Base-by-base conservation (phyloP, 2,113 vertebrate genomes). In the Nibea albiflora region DNA sequence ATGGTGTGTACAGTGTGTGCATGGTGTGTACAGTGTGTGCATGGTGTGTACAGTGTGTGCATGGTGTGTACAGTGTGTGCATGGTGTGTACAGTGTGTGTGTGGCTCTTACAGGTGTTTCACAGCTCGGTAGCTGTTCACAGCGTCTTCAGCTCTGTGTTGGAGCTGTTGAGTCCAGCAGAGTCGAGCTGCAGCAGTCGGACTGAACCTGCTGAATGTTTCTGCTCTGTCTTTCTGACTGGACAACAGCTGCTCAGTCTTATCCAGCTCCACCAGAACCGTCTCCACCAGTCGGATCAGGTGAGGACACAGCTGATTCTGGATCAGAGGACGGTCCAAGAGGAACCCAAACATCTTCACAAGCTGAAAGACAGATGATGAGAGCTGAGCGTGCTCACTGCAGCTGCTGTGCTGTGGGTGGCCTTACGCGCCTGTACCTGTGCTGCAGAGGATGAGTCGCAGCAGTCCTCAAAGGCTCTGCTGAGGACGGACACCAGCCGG, bases 271-370 rank as follows among this genome's bases (percentile, higher is more conserved):
- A 52, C 8, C 1, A 85, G 83, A 0, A 96, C 94, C 92, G 95
- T 73, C 2, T 76, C 74, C 85, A 69, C 89, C 85, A 97, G 82
- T 31, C 71, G 77, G 0, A 67, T 47, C 71, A 93, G 96, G 5
- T 85, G 85, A 24, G 90, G 85, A 26, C 88, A 89, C 8, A 94
- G 87, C 83, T 95, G 92, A 0, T 84, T 70, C 2, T 77, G 90
- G 35, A 96, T 88, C 78, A 93, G 22, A 0, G 95, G 95, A 0
- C 93, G 90, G 53, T 96, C 93, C 91, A 96, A 63, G 65, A 96
- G 50, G 0, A 81, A 82, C 3, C 86, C 77, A 0, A 96, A 97
- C 96, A 96, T 96, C 66, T 94, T 78, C 76, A 96, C 77, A 71
- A 96, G 58, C 96, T 97, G 91, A 0, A 26, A 80, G 22, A 67